Percentiles rank a stretch among this genome's conserved stretches.
These are phyloP conservation scores for Otus sunia DNA, from an alignment of 2,113 vertebrate species.

Conservation along the genomic window DNA sequence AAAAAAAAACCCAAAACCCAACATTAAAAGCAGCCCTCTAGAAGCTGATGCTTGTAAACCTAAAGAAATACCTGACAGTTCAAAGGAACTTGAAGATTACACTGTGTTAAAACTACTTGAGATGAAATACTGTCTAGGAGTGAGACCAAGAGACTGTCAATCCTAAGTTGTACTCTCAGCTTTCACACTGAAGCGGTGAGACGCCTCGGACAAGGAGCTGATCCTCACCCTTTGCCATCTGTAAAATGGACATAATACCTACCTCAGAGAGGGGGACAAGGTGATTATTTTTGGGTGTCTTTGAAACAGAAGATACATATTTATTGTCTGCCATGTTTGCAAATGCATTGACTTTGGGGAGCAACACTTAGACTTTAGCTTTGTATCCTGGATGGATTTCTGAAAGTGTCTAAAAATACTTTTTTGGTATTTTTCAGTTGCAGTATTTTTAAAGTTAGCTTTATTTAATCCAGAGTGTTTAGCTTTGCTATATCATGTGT, in stretches of 20 bases:
- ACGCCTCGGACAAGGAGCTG: not conserved
- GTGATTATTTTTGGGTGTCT: not conserved
- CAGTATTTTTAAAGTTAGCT: not conserved
- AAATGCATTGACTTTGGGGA: constrained; percentile 13
- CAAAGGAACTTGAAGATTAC: constrained; percentile 28
- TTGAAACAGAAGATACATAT: not conserved
- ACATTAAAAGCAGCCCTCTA: not conserved
- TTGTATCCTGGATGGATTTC: not conserved
- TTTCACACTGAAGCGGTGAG: not conserved
- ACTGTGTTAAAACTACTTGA: constrained; percentile 1
- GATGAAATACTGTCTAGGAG: not conserved
- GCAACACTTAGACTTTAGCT: constrained; percentile 3
- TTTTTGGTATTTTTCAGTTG: not conserved
- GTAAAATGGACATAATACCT: not conserved
- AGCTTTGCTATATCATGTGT: constrained; percentile 11
- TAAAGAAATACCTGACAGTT: not conserved
- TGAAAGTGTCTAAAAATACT: not conserved
- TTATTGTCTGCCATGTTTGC: constrained; percentile 36
- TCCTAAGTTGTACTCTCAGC: not conserved
- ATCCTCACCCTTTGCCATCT: not conserved
- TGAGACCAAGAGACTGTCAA: not conserved
- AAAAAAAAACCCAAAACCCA: not conserved
- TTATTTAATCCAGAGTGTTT: not conserved
- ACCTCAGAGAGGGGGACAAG: constrained; percentile 39
- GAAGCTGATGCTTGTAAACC: constrained; percentile 3